Base-by-base conservation (phyloP, 1,140 invertebrate genomes). In the Triops longicaudatus region DNA sequence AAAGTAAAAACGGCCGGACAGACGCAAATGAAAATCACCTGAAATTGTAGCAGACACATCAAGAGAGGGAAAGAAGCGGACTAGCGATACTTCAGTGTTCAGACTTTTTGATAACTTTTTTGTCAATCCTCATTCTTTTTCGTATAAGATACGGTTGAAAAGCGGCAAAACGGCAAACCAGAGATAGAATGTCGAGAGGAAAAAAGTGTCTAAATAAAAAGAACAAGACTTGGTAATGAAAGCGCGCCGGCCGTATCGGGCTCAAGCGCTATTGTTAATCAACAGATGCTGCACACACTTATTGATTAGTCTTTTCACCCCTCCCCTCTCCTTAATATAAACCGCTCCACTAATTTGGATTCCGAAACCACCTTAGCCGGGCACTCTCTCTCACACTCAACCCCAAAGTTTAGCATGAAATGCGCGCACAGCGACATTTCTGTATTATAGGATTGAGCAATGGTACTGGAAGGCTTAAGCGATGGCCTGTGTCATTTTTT, bases 251-350 rank as follows among this genome's bases (percentile, higher is more conserved):
- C 50, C 50, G 50, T 63, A 22, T 14, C 14, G 50, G 50, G 50
- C 50, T 63, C 44, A 22, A 11, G 44, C 44, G 14, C 50, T 63
- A 63, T 63, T 63, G 50, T 63, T 63, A 63, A 63, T 63, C 50
- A 63, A 63, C 50, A 63, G 50, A 63, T 63, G 50, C 50, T 63
- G 50, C 50, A 63, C 50, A 63, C 50, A 63, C 50, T 63, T 63
- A 63, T 63, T 63, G 50, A 63, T 63, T 63, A 63, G 50, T 63
- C 50, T 17, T 37, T 63, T 17, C 50, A 63, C 50, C 50, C 50
- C n/a, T 63, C 50, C 50, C 50, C 22, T n/a, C 50, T 3, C 50
- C 50, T 63, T 63, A 63, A 22, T 63, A 63, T 63, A 63, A 63
- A 63, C 50, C 50, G 50, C 22, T 22, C 50, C 50, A 63, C 50